These are phyloP conservation scores for Periophthalmus magnuspinnatus DNA, from an alignment of 2,797 vertebrate genomes.

Conservation along the genomic window DNA sequence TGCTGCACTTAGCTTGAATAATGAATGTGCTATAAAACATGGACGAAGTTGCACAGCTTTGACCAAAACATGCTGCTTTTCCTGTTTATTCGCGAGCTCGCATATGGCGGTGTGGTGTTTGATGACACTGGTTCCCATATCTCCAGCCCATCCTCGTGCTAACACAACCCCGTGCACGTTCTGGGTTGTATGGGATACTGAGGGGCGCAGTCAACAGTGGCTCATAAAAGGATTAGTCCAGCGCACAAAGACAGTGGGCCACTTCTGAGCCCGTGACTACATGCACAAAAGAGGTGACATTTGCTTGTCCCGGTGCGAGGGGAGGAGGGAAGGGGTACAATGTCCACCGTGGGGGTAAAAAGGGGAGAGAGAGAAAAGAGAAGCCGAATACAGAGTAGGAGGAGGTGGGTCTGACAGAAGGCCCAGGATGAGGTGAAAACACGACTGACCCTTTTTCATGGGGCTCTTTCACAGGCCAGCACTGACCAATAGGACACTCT, in stretches of 20 bases:
- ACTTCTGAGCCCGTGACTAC: slow-evolving; percentile 78
- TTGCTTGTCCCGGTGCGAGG: slow-evolving; percentile 81
- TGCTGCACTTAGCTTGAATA: slow-evolving; percentile 66
- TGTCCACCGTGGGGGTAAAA: slow-evolving; percentile 63
- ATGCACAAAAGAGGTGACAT: slow-evolving; percentile 85
- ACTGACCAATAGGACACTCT: slow-evolving; percentile 75
- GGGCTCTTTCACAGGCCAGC: slow-evolving; percentile 77
- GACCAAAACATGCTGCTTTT: slow-evolving; percentile 32
- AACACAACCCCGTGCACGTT: slow-evolving; percentile 43
- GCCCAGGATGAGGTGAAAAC: slow-evolving; percentile 78
- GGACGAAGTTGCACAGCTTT: slow-evolving; percentile 58
- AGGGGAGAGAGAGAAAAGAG: background rate
- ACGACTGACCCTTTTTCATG: slow-evolving; percentile 77
- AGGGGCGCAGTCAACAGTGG: slow-evolving; percentile 73
- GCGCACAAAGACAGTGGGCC: slow-evolving; percentile 80
- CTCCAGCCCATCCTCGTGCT: slow-evolving; percentile 56
- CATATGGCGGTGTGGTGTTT: slow-evolving; percentile 54
- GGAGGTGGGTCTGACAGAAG: slow-evolving; percentile 75
- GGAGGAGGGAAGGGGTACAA: slow-evolving; percentile 67
- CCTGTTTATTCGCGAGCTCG: slow-evolving; percentile 47
- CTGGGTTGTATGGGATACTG: slow-evolving; percentile 37
- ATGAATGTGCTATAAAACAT: slow-evolving; percentile 69
- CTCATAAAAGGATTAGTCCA: slow-evolving; percentile 85
- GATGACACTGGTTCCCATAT: slow-evolving; percentile 31
- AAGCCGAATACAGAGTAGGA: slow-evolving; percentile 41